Evolutionary conservation across 2,113 vertebrate species (phyloP).

Genomic region (Bos javanicus): DNA sequence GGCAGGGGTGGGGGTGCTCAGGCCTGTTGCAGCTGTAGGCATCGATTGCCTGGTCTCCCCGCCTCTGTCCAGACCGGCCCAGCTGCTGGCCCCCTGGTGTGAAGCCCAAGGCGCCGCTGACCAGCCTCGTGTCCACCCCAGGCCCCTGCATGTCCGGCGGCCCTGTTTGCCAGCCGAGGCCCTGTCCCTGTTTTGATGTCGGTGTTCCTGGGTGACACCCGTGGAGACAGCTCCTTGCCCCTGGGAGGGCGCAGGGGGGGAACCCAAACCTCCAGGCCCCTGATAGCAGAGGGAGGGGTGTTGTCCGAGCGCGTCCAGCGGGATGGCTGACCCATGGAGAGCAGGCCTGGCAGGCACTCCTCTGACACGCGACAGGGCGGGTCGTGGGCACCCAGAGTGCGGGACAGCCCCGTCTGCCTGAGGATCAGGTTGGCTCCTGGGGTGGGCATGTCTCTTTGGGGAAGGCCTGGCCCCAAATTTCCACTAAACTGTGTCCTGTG

Average conservation of each 20-base stretch:
- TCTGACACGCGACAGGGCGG: accelerated
- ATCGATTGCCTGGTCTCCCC: accelerated
- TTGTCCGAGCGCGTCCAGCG: accelerated
- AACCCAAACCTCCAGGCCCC: background rate
- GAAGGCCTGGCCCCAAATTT: too few relatives aligned
- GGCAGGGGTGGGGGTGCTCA: accelerated
- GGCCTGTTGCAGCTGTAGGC: accelerated
- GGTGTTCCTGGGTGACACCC: accelerated
- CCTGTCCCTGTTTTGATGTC: accelerated
- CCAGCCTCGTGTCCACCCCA: accelerated
- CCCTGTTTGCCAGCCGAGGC: background rate
- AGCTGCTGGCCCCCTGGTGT: background rate
- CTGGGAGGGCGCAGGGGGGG: accelerated
- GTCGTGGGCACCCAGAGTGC: background rate
- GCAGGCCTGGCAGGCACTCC: background rate
- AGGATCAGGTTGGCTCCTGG: background rate
- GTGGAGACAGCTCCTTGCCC: background rate
- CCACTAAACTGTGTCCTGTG: too few relatives aligned
- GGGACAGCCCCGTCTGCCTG: accelerated
- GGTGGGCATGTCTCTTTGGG: background rate
- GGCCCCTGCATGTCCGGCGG: accelerated
- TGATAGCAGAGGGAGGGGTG: background rate
- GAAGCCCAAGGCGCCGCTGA: accelerated
- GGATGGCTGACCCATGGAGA: accelerated
- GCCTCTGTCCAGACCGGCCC: background rate